Evolutionary conservation across 92 coral and sea anemone genomes (phyloP).

Genomic region (Hydrozoanthus gracilis): DNA sequence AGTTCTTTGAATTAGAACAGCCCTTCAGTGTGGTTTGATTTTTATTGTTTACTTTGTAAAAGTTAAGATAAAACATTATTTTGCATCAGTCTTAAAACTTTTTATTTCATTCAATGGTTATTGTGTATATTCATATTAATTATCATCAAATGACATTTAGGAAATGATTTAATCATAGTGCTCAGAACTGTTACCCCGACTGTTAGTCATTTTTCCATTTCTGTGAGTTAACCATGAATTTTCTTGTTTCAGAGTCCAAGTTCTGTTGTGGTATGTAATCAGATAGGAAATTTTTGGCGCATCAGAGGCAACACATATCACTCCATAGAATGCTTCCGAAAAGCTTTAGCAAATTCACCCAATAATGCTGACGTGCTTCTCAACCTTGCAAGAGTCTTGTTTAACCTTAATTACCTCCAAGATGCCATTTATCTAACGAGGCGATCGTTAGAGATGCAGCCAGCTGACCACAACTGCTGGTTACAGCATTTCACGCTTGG

Average conservation of each 20-base stretch:
- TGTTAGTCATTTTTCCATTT: no score
- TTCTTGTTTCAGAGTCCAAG: constrained; percentile 87
- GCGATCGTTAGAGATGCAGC: constrained; percentile 96
- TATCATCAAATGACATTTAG: no score
- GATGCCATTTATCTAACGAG: constrained; percentile 91
- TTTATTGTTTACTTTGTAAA: no score
- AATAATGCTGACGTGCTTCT: constrained; percentile 97
- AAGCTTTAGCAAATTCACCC: constrained; percentile 83
- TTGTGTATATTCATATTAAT: no score
- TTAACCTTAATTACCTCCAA: constrained; percentile 87
- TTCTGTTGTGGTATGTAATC: constrained; percentile 93
- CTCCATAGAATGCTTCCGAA: constrained; percentile 98
- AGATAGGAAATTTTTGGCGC: constrained; percentile 97
- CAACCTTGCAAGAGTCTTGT: constrained; percentile 93
- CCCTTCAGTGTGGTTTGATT: no score
- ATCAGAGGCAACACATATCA: constrained; percentile 96
- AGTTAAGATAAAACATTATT: no score
- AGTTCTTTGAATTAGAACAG: no score
- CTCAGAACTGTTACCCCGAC: no score
- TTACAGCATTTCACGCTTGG: constrained; percentile 97
- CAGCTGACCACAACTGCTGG: constrained; percentile 98
- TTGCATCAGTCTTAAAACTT: no score
- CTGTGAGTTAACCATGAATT: background rate
- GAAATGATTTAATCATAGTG: no score
- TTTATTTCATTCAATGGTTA: no score